Conservation (phyloP, 2,113 vertebrate species). For the Corythornis vintsioides region DNA sequence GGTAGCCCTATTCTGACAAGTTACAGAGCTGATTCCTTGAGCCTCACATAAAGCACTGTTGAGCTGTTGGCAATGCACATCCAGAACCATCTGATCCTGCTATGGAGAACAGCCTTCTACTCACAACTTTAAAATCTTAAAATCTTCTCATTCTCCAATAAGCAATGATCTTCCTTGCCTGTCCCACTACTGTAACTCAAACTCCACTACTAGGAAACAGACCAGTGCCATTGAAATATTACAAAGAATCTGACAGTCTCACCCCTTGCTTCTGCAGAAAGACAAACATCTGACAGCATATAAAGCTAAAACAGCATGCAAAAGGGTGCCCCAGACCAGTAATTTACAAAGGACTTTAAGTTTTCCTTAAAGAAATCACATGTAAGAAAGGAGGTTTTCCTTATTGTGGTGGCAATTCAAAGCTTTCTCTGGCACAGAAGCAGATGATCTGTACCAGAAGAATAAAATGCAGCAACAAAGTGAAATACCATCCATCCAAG, state of each 20-base stretch:
- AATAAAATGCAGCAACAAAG: background rate
- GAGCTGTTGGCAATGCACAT: background rate
- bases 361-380: background rate
- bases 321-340: conserved; percentile 15
- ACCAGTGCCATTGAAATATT: background rate
- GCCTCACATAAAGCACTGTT: background rate
- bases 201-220: background rate
- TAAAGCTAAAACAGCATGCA: background rate
- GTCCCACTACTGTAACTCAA: background rate
- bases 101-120: background rate
- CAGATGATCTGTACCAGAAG: background rate
- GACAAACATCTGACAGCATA: background rate
- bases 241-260: background rate
- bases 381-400: background rate
- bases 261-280: background rate
- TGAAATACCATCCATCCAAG: background rate
- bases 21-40: background rate
- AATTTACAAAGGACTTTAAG: background rate
- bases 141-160: background rate
- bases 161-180: background rate
- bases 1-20: background rate
- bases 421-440: background rate
- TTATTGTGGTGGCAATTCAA: background rate
- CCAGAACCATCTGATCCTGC: background rate
- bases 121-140: background rate